Conservation (phyloP, 2,888 invertebrate species). For the Macrophya alboannulata region DNA sequence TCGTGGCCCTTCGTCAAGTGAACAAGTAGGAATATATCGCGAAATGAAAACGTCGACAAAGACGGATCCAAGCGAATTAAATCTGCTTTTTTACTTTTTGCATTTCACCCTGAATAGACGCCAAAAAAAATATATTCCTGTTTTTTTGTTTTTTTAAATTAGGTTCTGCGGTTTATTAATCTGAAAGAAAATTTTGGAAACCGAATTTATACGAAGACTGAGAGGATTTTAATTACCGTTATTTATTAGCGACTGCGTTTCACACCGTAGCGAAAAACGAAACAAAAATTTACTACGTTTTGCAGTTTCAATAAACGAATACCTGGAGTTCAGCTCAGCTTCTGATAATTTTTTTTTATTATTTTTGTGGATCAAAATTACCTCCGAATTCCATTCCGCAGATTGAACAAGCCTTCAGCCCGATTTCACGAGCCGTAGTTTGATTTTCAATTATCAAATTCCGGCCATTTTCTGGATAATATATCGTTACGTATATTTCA, state of each 20-base stretch:
- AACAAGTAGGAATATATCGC: background rate
- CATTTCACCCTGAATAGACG: too few relatives aligned
- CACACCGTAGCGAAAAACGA: too few relatives aligned
- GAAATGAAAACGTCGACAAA: background rate
- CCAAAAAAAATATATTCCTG: too few relatives aligned
- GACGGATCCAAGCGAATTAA: too few relatives aligned
- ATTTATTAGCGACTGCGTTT: background rate
- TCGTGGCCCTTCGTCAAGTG: constrained; percentile 3
- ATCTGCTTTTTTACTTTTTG: background rate
- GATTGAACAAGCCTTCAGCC: background rate
- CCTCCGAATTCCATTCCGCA: background rate
- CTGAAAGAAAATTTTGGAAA: background rate
- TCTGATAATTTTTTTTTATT: background rate
- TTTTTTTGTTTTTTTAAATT: too few relatives aligned
- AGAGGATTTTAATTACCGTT: background rate
- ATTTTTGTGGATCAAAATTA: background rate
- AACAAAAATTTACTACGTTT: background rate
- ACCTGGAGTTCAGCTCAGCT: background rate
- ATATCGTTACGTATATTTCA: background rate
- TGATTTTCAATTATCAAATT: background rate
- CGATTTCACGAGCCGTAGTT: background rate
- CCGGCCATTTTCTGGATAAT: background rate
- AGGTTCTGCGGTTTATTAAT: background rate
- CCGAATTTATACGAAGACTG: background rate
- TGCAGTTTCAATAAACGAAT: background rate